Conservation (phyloP, 2,888 invertebrate species). For the Pecten maximus region DNA sequence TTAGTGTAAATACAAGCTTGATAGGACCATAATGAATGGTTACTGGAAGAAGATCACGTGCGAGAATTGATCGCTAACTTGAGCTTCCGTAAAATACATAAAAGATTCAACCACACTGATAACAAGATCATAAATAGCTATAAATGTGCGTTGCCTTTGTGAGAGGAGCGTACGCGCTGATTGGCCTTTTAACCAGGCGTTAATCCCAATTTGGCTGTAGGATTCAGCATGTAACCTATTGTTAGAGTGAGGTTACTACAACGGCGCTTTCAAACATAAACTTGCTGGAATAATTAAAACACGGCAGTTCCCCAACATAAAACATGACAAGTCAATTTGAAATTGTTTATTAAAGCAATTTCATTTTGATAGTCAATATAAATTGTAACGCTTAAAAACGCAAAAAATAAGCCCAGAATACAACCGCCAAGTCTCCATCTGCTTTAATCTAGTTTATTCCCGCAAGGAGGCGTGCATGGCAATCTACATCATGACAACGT, state of each 20-base stretch:
- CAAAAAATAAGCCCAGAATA: background rate
- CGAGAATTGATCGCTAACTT: background rate
- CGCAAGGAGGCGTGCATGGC: background rate
- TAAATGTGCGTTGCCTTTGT: background rate
- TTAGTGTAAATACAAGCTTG: background rate
- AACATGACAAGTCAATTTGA: constrained; percentile 20
- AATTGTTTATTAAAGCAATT: constrained; percentile 35
- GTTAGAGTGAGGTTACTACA: background rate
- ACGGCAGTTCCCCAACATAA: background rate
- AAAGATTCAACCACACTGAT: background rate
- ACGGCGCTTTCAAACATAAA: background rate
- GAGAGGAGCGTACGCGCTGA: background rate
- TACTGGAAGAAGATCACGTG: background rate
- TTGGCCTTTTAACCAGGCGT: background rate
- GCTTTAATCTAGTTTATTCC: background rate
- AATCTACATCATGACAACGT: background rate
- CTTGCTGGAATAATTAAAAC: background rate
- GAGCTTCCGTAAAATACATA: background rate
- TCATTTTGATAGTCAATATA: constrained; percentile 5
- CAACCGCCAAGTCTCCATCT: background rate
- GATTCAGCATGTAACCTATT: background rate
- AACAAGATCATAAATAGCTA: background rate
- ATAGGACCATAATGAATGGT: background rate
- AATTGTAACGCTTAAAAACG: background rate
- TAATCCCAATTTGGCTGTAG: background rate